Evolutionary conservation across 2,888 invertebrate genomes (phyloP), one percentile per base, ranked within the genome.

Genomic region (Augochlorella aurata): DNA sequence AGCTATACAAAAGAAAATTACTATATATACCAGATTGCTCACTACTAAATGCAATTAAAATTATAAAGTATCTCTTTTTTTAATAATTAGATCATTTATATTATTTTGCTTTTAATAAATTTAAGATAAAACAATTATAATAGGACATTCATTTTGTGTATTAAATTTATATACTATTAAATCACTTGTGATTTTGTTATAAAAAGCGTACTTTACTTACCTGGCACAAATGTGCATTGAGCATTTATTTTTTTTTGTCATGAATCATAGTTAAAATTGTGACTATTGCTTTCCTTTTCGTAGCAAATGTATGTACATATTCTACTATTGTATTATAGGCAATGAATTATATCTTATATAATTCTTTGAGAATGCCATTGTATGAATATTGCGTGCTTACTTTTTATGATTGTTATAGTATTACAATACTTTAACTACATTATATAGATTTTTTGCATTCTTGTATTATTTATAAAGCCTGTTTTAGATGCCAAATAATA

Each of bases 361-460:
- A 29, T 79, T 18, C 47, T 45, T 73, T 66, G 47, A 77, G 71
- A 86, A 86, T 85, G 82, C 81, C 79, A 82, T 65, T 81, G 44
- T 71, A 77, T 38, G 58, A 85, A 82, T 78, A 70, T 38, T 63
- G 69, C 74, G 69, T 71, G 75, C 68, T 78, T 68, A 77, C 44
- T 79, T 70, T 65, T 81, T 75, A 65, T 58, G 38, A 65, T 74
- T 77, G 21, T 73, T 50, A 81, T 82, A 79, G 67, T 85, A 86
- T 86, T 84, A 84, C 87, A 84, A 85, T 79, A 74, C 85, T 79
- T 81, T 84, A 87, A 84, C 81, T 81, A 79, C 38, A 79, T 47
- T 58, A 78, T 68, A 52, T 81, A 70, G 65, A 87, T 47, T 76
- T 52, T 50, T n/a, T 49, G 45, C 47, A 24, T 74, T 76, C 54